A percentile compares a stretch with the other conserved stretches of the same genome.
Evolutionary conservation across 2,888 invertebrate species (phyloP).

Genomic region (Itoplectis maculator): DNA sequence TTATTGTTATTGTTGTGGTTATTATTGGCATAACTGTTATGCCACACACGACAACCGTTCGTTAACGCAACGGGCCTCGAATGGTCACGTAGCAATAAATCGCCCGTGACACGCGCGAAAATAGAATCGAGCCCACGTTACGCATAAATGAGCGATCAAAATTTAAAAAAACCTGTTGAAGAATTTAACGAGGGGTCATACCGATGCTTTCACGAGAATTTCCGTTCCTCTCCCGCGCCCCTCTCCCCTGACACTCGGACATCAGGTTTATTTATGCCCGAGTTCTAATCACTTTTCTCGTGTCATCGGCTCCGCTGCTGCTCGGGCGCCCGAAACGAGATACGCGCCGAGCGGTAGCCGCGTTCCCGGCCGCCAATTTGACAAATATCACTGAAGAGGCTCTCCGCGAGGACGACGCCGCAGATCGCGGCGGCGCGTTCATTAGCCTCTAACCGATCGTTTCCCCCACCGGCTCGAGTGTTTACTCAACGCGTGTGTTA

Average conservation of each 20-base stretch:
- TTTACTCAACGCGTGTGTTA: background rate
- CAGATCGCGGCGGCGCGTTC: conserved; percentile 1
- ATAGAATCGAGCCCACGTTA: no score
- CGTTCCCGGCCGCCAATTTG: background rate
- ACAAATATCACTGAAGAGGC: background rate
- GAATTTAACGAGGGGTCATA: no score
- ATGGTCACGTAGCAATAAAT: no score
- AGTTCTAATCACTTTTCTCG: conserved; percentile 14
- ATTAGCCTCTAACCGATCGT: background rate
- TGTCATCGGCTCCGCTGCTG: conserved; percentile 9
- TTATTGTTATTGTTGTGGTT: no score
- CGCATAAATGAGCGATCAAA: no score
- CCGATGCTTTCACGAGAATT: no score
- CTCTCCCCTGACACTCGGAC: background rate
- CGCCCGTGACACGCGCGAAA: no score
- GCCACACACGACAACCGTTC: no score
- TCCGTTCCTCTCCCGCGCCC: no score
- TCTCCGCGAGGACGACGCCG: background rate
- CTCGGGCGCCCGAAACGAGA: background rate
- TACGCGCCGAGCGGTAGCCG: background rate
- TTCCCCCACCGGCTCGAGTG: background rate
- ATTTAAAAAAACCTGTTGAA: no score
- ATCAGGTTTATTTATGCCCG: background rate
- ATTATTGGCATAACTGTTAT: no score
- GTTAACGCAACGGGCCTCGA: no score